Evolutionary conservation across 2,797 vertebrate genomes (phyloP).

Genomic region (Neosalanx taihuensis): DNA sequence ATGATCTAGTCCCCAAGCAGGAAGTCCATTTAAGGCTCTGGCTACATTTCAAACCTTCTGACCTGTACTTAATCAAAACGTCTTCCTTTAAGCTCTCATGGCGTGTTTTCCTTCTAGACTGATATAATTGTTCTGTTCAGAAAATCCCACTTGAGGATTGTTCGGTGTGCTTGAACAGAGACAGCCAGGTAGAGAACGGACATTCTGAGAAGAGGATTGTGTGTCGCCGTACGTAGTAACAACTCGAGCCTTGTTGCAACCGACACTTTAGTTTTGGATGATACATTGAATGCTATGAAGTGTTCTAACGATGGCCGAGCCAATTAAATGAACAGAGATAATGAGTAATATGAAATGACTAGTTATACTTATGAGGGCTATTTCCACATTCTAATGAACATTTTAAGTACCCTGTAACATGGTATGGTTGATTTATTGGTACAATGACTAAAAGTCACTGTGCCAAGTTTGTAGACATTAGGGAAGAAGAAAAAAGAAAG

Average conservation of each 20-base stretch:
- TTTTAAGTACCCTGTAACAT: neutral
- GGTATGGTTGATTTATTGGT: neutral
- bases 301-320: neutral
- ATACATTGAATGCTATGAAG: neutral
- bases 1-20: conserved; percentile 43
- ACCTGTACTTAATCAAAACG: conserved; percentile 48
- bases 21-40: conserved; percentile 36
- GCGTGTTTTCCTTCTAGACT: conserved; percentile 32
- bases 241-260: neutral
- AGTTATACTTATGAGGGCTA: neutral
- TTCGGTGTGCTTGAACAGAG: conserved; percentile 8
- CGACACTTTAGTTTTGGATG: neutral
- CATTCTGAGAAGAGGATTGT: neutral
- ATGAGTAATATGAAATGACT: conserved; percentile 1
- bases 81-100: conserved; percentile 29
- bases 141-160: neutral
- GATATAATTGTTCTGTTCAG: conserved; percentile 9
- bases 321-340: conserved; percentile 9
- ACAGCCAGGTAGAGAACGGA: neutral
- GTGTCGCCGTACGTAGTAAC: neutral
- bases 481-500: neutral
- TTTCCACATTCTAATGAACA: conserved; percentile 6
- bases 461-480: neutral
- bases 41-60: conserved; percentile 33
- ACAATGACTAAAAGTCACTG: neutral